Percentiles rank a stretch among this genome's conserved stretches.
phyloP scores from a whole-genome alignment of 2,113 vertebrate genomes.

The Clarias batrachus region DNA sequence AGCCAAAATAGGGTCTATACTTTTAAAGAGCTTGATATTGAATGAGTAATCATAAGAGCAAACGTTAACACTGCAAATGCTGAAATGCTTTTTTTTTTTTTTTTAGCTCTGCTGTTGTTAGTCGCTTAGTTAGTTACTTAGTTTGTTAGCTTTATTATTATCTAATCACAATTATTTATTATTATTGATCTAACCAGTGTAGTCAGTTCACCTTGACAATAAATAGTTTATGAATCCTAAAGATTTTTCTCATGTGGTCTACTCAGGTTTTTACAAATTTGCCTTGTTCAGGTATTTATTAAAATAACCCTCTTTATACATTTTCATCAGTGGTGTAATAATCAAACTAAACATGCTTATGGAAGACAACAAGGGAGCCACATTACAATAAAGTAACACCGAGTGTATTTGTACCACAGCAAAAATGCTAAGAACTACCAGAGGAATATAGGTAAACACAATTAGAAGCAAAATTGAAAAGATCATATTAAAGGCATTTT shows the following conservation, averaged over 20 bases:
- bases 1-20: too few species aligned
- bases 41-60: not conserved
- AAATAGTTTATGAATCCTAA: not conserved
- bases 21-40: not conserved
- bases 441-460: constrained; percentile 5
- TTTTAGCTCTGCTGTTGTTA: not conserved
- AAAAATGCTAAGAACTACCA: not conserved
- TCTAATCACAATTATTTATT: too few species aligned
- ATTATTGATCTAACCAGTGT: not conserved
- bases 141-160: not conserved
- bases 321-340: constrained; percentile 14
- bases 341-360: constrained; percentile 10
- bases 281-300: not conserved
- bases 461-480: constrained; percentile 5
- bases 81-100: not conserved
- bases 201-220: not conserved
- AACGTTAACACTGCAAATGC: not conserved
- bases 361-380: constrained; percentile 17
- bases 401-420: not conserved
- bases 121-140: not conserved
- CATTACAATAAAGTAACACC: not conserved
- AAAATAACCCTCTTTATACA: constrained; percentile 12
- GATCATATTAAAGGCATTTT: constrained; percentile 32
- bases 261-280: not conserved
- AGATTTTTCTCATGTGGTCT: not conserved